A percentile compares a stretch with the other conserved stretches of the same genome.
phyloP scores from a whole-genome alignment of 64 coral and sea anemone genomes.

The Orbicella faveolata region DNA sequence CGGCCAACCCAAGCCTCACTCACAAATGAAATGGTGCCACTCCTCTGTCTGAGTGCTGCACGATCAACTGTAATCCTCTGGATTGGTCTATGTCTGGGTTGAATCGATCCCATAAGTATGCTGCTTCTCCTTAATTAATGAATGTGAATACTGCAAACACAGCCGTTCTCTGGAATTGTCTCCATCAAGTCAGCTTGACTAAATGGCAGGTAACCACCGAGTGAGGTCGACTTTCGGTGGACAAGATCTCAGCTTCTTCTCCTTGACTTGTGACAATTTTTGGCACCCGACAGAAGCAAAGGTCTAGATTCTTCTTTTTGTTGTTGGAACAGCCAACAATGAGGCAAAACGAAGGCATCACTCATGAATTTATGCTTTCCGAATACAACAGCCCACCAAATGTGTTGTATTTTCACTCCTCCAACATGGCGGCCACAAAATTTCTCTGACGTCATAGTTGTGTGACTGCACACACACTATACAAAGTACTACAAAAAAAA shows the following conservation, averaged over 20 bases:
- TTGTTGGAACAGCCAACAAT: too few species aligned
- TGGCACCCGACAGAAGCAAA: too few species aligned
- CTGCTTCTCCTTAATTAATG: too few species aligned
- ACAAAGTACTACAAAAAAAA: too few species aligned
- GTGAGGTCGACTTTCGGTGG: constrained; percentile 32
- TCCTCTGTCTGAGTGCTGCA: constrained; percentile 59
- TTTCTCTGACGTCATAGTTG: constrained; percentile 40
- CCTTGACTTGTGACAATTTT: too few species aligned
- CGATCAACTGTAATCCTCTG: neutral
- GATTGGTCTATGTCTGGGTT: neutral
- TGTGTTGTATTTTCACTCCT: neutral
- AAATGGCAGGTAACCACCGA: constrained; percentile 32
- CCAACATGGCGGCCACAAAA: constrained; percentile 27
- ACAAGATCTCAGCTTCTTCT: too few species aligned
- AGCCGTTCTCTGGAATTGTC: neutral
- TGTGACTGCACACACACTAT: constrained; percentile 27
- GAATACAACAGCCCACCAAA: too few species aligned
- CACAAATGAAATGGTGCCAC: neutral
- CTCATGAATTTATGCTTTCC: too few species aligned
- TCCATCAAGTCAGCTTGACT: constrained; percentile 61
- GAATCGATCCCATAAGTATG: constrained; percentile 40
- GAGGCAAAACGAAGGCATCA: too few species aligned
- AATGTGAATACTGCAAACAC: too few species aligned
- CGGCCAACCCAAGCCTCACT: too few species aligned
- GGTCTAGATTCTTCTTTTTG: too few species aligned